A percentile compares a stretch with the other conserved stretches of the same genome.
Conservation (phyloP, 2,113 vertebrate genomes). For the Boleophthalmus pectinirostris region DNA sequence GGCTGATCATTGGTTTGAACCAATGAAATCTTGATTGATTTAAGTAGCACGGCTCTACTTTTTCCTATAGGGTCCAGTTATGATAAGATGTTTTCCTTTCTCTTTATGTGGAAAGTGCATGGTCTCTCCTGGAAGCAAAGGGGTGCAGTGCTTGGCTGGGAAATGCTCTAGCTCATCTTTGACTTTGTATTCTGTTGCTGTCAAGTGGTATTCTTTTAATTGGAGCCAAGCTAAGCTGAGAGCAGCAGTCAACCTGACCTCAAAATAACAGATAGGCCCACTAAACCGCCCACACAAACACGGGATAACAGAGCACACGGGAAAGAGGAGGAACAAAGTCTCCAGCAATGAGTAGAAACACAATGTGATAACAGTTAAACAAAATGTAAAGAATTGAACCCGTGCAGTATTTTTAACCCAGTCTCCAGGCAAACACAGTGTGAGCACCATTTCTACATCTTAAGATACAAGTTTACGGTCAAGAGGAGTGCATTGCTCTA, state of each 20-base stretch:
- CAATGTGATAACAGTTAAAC: background rate
- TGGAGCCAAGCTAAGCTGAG: conserved; percentile 48
- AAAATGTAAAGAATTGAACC: background rate
- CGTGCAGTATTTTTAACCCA: background rate
- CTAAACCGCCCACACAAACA: background rate
- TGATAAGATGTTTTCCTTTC: conserved; percentile 1
- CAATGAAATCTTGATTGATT: background rate
- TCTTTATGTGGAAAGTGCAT: conserved; percentile 28
- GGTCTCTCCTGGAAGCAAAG: conserved; percentile 24
- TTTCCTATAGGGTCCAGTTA: background rate
- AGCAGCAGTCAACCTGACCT: conserved; percentile 47
- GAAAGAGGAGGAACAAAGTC: background rate
- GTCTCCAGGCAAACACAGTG: background rate
- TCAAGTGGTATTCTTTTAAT: conserved; percentile 61
- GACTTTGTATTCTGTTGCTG: conserved; percentile 52
- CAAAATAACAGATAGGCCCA: conserved; percentile 36
- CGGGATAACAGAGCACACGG: conserved; percentile 1
- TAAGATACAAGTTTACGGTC: too few species aligned
- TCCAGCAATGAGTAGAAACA: background rate
- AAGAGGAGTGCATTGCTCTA: too few species aligned
- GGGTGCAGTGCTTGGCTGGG: conserved; percentile 20
- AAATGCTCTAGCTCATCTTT: conserved; percentile 33
- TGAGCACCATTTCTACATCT: too few species aligned
- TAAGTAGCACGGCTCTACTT: background rate
- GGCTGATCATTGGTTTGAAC: background rate